Evolutionary conservation across 2,797 vertebrate species (phyloP), one percentile per base, ranked within the genome.

Genomic region (Bovichtus variegatus): DNA sequence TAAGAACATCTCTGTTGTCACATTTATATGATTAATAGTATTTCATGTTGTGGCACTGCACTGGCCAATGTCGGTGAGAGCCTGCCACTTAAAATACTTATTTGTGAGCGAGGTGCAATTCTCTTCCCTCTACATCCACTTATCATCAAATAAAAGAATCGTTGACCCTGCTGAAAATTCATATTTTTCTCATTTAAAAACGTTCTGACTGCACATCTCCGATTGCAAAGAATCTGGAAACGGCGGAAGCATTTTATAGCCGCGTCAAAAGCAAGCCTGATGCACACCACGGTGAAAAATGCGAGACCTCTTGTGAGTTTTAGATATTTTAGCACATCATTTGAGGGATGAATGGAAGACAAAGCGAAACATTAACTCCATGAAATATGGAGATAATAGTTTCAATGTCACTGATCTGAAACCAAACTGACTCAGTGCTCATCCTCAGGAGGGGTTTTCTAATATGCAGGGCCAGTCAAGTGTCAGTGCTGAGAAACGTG

Each of bases 401-500:
- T 76, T 15, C 10, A 64, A 53, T n/a, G 54, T 63, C 49, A 16
- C 18, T 66, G 65, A 80, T 73, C 31, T 81, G 70, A 75, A 73
- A 71, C 58, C 58, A 71, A 86, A 69, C 25, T 74, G 31, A 49
- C 60, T 83, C 54, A 64, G 23, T 75, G 50, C 40, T 76, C 59
- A 58, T 60, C 55, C 61, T 71, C 72, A 3, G 67, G 70, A 51
- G 69, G 46, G 21, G 12, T 43, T 73, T 78, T 81, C 60, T 64
- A 76, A 84, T 80, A 85, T 75, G 57, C 31, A 3, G 4, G 38
- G 44, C 63, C 43, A 72, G 64, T 76, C 59, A 65, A 70, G 62
- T 69, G 75, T 76, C 82, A 71, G 70, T 10, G 58, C 59, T 70
- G 64, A 83, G 73, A 80, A 69, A 84, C 16, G 65, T 80, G 68